Base-by-base conservation (phyloP, 1,140 invertebrate species). In the Zaprionus camerounensis region DNA sequence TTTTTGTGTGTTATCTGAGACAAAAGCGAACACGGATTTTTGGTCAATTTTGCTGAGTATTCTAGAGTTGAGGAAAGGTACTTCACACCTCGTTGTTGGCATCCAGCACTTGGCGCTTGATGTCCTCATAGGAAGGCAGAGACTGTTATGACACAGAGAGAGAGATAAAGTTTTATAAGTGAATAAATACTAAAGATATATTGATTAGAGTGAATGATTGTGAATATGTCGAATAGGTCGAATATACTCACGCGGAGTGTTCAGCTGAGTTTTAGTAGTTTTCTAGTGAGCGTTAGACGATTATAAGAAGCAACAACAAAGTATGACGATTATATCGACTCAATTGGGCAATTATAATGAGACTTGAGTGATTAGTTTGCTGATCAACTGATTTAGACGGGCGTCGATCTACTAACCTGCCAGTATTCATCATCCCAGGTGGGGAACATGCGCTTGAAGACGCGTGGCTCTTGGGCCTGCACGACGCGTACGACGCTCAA, bases 391-490 rank as follows among this genome's bases (percentile, higher is more conserved):
- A 5, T 5, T 59, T 13, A 57, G 15, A 28, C 55, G 38, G 64
- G 36, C n/a, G 55, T 67, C 24, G 72, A 65, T 55, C 26, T 59
- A 93, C 92, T 81, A 76, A 96, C 95, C 87, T 94, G 91, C 95
- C 95, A 96, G 76, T 95, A 93, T 53, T 94, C 92, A 7, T 94
- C 87, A 72, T 96, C 94, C 96, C 96, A 97, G 4, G 80, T 82
- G 4, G 95, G 94, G 93, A 97, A 97, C 49, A 96, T 93, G 20
- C 94, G 94, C 75, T 94, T 96, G 93, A 97, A 97, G 34, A 94
- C 93, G 1, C 93, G 93, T 0, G 96, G 95, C 88, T 97, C 96
- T 49, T 94, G 87, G 12, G 95, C 95, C 92, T 97, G 96, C 64
- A 95, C 94, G 1, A 97, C 92, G 1, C 93, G 94, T 7, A 96